Evolutionary conservation across 2,113 vertebrate species (phyloP), one percentile per base, ranked within the genome.

Genomic region (Sorex fumeus): DNA sequence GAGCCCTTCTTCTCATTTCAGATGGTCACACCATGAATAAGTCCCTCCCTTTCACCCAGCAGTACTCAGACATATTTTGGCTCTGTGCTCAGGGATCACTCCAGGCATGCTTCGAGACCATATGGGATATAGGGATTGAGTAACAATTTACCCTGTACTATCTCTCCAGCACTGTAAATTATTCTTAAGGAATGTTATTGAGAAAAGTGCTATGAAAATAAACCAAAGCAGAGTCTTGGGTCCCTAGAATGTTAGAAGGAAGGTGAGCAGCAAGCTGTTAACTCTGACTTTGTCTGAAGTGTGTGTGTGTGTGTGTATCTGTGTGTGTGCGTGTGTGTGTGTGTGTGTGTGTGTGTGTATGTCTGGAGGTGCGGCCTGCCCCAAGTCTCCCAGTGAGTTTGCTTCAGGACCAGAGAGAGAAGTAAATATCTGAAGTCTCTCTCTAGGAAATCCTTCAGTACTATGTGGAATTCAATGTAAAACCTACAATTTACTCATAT

Each of bases 401-500:
- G 19, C 57, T 74, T 34, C 30, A 50, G 9, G 25, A 1, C 40
- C 23, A 80, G 66, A 90, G n/a, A 70, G 47, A 40, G 53, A 86
- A 91, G 40, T 19, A 86, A 40, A 13, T 74, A 78, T 87, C 75
- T 12, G 30, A 81, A 57, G 57, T 60, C 21, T 32, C 34, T 47
- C 1, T 50, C 16, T 36, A 70, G 90, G 80, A 92, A 86, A 83
- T 36, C 30, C 32, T 72, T 67, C 83, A 67, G 43, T 64, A 71
- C 50, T n/a, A 8, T 40, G 40, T 30, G 45, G 32, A 90, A 94
- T 27, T 21, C 75, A 79, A 57, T 67, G 84, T 27, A 90, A 85
- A 90, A 60, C 47, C 72, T 34, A 86, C 15, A 78, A 8, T 60
- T 83, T 62, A 69, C 16, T 72, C 47, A 79, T 34, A 40, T 62